Base-by-base conservation (phyloP, 2,113 vertebrate species). In the Elephantulus edwardii region DNA sequence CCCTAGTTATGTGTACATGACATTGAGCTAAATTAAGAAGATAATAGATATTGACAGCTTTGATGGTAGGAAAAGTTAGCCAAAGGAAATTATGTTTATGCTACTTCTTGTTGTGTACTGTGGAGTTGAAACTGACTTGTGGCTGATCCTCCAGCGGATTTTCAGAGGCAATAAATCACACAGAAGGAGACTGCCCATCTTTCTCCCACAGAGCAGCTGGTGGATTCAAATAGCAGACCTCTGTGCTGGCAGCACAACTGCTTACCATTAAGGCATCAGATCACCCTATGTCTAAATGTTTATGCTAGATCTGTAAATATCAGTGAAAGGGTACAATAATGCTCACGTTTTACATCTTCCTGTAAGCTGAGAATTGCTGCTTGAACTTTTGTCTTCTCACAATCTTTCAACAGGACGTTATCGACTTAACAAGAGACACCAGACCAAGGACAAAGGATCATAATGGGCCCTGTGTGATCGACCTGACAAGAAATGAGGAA, bases 351-450 rank as follows among this genome's bases (percentile, higher is more conserved):
- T 90, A 52, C 77, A 16, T 80, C 71, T 77, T 92, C 86, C 89
- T 28, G 82, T 85, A 71, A 84, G 54, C 70, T 75, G n/a, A 76
- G 71, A 78, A 16, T 76, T 5, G 11, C n/a, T 78, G 4, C 12
- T 91, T 88, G 68, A 86, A 35, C 71, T 78, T 44, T 77, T 93
- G 24, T 91, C 52, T 89, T 93, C 75, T 83, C 40, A 8, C n/a
- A 68, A 83, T 85, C 70, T 75, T 92, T 89, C 78, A 58, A 66
- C 88, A 98, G 98, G 98, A 97, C n/a, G 78, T 97, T 88, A 98
- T 98, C 5, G 98, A 98, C 86, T 91, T 98, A 86, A 98, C 98
- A 28, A 72, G 20, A 1, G 97, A 98, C 75, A 76, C 82, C 62
- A 97, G 97, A 81, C 66, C 50, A 1, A 94, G 81, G 70, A 19